These are phyloP conservation scores for Harpagus bidentatus DNA, from an alignment of 2,113 vertebrate genomes.

Conservation along the genomic window DNA sequence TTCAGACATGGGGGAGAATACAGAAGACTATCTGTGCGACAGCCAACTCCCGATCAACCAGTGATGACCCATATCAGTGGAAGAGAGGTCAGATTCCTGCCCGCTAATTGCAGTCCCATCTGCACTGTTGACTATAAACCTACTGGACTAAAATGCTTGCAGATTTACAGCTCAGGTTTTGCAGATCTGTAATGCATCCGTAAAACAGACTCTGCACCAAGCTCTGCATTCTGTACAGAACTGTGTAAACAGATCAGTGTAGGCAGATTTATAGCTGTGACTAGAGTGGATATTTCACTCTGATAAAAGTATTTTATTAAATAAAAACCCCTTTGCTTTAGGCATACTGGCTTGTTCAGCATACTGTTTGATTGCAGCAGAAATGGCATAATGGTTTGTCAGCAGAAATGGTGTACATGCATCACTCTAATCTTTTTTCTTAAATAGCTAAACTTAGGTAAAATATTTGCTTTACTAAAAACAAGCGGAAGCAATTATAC, in stretches of 20 bases:
- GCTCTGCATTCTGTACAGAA: not conserved
- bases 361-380: not conserved
- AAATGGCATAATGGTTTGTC: not conserved
- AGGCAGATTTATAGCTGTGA: not conserved
- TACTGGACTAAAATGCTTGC: not conserved
- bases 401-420: not conserved
- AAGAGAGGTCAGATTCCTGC: conserved; percentile 79
- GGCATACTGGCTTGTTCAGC: not conserved
- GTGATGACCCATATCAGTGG: conserved; percentile 81
- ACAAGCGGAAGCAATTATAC: not conserved
- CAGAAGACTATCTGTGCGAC: conserved; percentile 67
- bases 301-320: not conserved
- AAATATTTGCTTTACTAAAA: not conserved
- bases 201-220: not conserved
- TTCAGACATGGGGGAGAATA: conserved; percentile 58
- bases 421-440: not conserved
- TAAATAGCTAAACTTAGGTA: not conserved
- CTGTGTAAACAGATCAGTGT: not conserved
- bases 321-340: not conserved
- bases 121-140: not conserved
- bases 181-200: not conserved
- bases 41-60: conserved; percentile 74
- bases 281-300: not conserved
- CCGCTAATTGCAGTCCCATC: not conserved
- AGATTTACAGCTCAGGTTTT: not conserved